phyloP scores from a whole-genome alignment of 2,113 vertebrate genomes.

The Grammomys surdaster region DNA sequence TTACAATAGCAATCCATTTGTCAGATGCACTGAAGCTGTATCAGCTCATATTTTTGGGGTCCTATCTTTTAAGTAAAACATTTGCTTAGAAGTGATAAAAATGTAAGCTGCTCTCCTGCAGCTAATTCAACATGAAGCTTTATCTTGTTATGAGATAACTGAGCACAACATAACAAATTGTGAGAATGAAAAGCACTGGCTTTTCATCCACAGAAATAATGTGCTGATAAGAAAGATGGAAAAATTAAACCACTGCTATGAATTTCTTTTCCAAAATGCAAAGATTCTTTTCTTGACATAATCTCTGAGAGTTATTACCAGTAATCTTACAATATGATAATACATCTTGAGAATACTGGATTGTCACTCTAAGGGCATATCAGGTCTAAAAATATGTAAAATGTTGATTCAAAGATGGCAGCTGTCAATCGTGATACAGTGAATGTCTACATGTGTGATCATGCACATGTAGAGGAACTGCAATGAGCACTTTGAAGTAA shows the following conservation, averaged over 20 bases:
- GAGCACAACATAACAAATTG: constrained; percentile 44
- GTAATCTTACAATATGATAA: constrained; percentile 18
- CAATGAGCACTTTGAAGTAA: background rate
- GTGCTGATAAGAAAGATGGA: constrained; percentile 20
- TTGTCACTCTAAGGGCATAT: background rate
- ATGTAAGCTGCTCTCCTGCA: background rate
- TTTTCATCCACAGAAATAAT: constrained; percentile 53
- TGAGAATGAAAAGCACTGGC: constrained; percentile 34
- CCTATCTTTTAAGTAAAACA: constrained; percentile 11
- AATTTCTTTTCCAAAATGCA: constrained; percentile 32
- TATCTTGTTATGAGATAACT: constrained; percentile 57
- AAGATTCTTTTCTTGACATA: background rate
- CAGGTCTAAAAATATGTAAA: constrained; percentile 28
- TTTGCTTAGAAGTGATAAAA: constrained; percentile 62
- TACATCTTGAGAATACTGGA: background rate
- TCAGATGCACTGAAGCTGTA: background rate
- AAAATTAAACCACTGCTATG: constrained; percentile 33
- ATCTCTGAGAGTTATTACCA: constrained; percentile 39
- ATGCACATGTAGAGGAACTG: background rate
- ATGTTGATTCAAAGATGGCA: background rate
- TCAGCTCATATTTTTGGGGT: background rate
- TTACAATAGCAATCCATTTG: background rate
- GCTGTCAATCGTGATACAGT: background rate
- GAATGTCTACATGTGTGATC: background rate
- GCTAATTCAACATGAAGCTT: constrained; percentile 61